phyloP scores from a whole-genome alignment of 2,113 vertebrate species.

The Uria aalge region DNA sequence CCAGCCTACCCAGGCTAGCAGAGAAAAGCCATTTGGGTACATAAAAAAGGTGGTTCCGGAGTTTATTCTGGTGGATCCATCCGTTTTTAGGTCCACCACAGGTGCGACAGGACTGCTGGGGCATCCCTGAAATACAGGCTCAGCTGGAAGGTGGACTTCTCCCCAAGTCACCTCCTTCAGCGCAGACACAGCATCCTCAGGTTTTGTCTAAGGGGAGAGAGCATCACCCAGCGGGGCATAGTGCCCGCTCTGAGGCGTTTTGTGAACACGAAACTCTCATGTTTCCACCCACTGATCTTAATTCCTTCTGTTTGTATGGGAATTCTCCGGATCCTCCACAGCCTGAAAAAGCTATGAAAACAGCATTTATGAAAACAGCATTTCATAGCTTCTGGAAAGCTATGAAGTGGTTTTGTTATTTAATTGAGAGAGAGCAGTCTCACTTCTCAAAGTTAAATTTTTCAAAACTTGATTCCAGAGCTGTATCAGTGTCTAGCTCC shows the following conservation, averaged over 20 bases:
- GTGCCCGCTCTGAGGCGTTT: accelerated
- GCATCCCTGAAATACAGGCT: neutral
- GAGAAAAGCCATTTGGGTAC: neutral
- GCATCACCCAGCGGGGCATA: neutral
- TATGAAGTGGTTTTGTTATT: neutral
- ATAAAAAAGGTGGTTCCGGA: accelerated
- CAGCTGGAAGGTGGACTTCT: neutral
- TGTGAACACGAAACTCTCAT: accelerated
- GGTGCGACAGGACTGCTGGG: neutral
- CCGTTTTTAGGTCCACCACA: neutral
- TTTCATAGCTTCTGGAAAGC: neutral
- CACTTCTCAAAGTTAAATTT: neutral
- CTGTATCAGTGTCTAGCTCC: neutral
- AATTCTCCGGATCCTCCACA: neutral
- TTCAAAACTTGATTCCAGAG: neutral
- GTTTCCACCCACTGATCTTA: neutral
- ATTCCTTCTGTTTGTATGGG: neutral
- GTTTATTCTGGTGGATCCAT: neutral
- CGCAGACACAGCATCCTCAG: accelerated
- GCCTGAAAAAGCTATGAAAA: neutral
- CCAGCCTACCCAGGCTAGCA: neutral
- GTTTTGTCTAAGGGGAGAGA: neutral
- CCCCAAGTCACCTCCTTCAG: neutral
- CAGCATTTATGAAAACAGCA: neutral
- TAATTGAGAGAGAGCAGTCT: neutral